Evolutionary conservation across 35 echinoderm and acorn worm species (phyloP).

Genomic region (Eucidaris tribuloides): DNA sequence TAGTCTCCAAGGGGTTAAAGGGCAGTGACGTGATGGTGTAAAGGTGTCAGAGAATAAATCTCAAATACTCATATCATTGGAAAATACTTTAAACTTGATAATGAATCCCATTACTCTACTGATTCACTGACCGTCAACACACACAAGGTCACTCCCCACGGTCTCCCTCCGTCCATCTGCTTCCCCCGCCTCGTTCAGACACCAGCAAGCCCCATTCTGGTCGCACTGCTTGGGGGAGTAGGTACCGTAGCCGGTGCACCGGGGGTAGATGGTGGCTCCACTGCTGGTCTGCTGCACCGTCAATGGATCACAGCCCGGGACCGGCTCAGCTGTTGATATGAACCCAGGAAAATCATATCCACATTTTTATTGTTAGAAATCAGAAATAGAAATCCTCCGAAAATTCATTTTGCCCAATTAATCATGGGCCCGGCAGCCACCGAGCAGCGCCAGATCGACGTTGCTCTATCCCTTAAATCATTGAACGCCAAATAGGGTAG

Average conservation of each 20-base stretch:
- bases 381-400: too few species aligned
- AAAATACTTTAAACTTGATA: neutral
- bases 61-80: neutral
- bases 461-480: too few species aligned
- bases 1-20: too few species aligned
- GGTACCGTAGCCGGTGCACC: neutral
- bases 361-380: too few species aligned
- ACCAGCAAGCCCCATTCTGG: constrained; percentile 18
- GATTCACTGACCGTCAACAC: constrained; percentile 3
- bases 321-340: too few species aligned
- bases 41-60: neutral
- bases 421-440: too few species aligned
- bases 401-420: too few species aligned
- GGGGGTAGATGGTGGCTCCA: neutral
- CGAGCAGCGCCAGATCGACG: too few species aligned
- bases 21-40: neutral
- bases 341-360: too few species aligned
- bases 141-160: neutral
- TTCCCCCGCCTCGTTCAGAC: neutral
- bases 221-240: constrained; percentile 50
- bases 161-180: neutral
- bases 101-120: neutral
- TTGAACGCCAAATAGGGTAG: too few species aligned
- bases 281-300: neutral
- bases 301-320: neutral